Evolutionary conservation across 1,140 invertebrate species (phyloP).

Genomic region (Ips typographus): DNA sequence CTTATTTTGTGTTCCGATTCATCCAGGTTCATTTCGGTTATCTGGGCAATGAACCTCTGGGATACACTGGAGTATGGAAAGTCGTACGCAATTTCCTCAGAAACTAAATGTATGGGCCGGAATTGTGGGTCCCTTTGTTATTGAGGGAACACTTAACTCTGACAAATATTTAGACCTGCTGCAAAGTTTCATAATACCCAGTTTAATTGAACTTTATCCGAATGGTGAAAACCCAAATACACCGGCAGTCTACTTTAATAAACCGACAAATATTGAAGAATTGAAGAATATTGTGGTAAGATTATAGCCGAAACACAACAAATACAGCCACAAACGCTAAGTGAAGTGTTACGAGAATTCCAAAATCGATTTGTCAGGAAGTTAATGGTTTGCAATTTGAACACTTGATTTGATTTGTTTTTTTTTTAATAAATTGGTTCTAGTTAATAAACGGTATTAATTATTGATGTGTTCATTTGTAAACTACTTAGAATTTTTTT

Average conservation of each 20-base stretch:
- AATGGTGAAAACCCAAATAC: too few species aligned
- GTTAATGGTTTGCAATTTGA: not conserved
- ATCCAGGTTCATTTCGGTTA: too few species aligned
- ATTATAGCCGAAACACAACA: not conserved
- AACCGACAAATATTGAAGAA: conserved; percentile 5
- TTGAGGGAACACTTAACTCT: too few species aligned
- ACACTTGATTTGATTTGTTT: not conserved
- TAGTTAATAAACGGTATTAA: too few species aligned
- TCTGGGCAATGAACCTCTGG: not conserved
- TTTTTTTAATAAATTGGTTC: too few species aligned
- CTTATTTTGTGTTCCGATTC: too few species aligned
- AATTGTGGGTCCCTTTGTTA: not conserved
- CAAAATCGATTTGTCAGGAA: conserved; percentile 1
- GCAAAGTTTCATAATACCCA: too few species aligned
- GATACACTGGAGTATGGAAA: not conserved
- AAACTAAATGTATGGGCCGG: conserved; percentile 1
- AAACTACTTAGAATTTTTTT: too few species aligned
- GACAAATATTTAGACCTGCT: too few species aligned
- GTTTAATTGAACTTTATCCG: too few species aligned
- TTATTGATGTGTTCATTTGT: too few species aligned
- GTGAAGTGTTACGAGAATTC: not conserved
- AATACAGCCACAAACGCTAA: conserved; percentile 2
- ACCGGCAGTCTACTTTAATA: not conserved
- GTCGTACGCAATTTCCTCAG: not conserved
- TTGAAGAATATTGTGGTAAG: not conserved